Conservation (phyloP, 2,797 vertebrate species). For the Gallinago stenura region DNA sequence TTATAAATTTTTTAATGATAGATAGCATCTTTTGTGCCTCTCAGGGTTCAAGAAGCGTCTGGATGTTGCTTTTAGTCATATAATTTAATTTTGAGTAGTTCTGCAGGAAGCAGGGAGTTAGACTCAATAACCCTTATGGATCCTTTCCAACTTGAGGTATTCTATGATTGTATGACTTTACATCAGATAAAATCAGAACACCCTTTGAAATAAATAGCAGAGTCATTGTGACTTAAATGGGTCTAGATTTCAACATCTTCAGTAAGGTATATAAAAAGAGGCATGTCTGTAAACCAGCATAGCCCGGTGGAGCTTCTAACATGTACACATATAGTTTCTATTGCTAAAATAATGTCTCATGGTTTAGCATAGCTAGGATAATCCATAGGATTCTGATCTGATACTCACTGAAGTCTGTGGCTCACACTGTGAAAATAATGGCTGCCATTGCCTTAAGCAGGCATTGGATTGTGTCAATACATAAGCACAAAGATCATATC, state of each 20-base stretch:
- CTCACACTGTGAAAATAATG: neutral
- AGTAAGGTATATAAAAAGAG: neutral
- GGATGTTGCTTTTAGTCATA: neutral
- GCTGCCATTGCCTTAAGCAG: neutral
- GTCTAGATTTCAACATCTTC: neutral
- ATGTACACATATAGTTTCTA: neutral
- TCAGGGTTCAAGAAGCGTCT: neutral
- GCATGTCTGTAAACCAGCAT: neutral
- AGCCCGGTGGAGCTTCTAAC: neutral
- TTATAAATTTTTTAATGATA: neutral
- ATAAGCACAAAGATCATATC: neutral
- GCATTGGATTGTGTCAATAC: neutral
- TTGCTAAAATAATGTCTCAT: neutral
- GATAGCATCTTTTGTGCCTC: neutral
- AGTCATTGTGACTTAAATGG: neutral
- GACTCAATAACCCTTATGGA: fast-evolving
- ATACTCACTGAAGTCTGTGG: neutral
- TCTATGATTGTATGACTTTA: neutral
- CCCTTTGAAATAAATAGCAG: neutral
- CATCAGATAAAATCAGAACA: neutral
- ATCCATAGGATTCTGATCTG: neutral
- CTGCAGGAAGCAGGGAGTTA: neutral
- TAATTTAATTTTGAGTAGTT: neutral
- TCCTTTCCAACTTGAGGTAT: neutral
- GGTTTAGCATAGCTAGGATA: neutral